Evolutionary conservation across 2,797 vertebrate species (phyloP).

Genomic region (Percopsis omiscomaycus): DNA sequence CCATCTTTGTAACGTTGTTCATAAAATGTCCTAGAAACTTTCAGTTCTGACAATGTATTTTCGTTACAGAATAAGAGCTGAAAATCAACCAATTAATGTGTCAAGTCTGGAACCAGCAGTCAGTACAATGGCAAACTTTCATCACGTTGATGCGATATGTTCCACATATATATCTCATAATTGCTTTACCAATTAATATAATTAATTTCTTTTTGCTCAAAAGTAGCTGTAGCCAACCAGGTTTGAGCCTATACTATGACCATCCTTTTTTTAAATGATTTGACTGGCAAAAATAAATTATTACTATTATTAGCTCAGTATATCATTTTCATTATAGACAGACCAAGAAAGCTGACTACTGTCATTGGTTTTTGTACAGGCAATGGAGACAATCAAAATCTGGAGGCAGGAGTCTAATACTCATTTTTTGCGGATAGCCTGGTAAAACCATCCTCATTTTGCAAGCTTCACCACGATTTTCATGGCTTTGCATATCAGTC

Average conservation of each 20-base stretch:
- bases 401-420: constrained; percentile 4
- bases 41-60: constrained; percentile 56
- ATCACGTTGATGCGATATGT: constrained; percentile 54
- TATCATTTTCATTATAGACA: constrained; percentile 11
- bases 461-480: too few species aligned
- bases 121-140: constrained; percentile 71
- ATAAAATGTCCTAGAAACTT: constrained; percentile 74
- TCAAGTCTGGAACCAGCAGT: constrained; percentile 67
- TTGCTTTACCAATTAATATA: constrained; percentile 67
- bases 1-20: constrained; percentile 60
- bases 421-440: neutral
- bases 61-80: constrained; percentile 61
- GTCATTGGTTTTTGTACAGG: constrained; percentile 42
- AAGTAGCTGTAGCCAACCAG: constrained; percentile 49
- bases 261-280: constrained; percentile 18
- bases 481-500: too few species aligned
- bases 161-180: constrained; percentile 69
- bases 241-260: constrained; percentile 34
- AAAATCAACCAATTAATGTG: constrained; percentile 76
- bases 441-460: too few species aligned
- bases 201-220: constrained; percentile 55
- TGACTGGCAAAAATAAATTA: constrained; percentile 21
- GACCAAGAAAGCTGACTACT: constrained; percentile 8
- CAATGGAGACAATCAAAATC: constrained; percentile 13
- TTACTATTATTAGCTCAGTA: constrained; percentile 15